Conservation (phyloP, 2,113 vertebrate species). For the Prochilodus magdalenae region DNA sequence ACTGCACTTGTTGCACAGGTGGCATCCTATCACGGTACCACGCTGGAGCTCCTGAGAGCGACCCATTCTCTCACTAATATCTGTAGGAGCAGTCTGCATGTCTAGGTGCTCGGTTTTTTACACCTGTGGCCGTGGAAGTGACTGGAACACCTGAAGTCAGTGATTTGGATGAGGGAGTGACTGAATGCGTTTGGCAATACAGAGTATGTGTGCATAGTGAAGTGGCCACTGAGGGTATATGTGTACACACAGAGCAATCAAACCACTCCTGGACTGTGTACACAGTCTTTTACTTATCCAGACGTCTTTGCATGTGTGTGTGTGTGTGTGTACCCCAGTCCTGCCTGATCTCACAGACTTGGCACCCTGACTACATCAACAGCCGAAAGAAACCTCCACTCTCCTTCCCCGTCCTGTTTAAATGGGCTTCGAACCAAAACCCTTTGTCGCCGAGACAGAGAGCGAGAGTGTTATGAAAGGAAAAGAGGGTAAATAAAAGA, state of each 20-base stretch:
- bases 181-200: too few species aligned
- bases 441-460: conserved; percentile 34
- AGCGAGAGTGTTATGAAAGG: conserved; percentile 10
- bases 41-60: too few species aligned
- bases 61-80: too few species aligned
- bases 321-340: conserved; percentile 13
- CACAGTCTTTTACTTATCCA: background rate
- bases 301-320: background rate
- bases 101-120: too few species aligned
- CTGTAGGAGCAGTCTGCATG: too few species aligned
- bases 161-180: too few species aligned
- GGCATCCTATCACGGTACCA: too few species aligned
- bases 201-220: too few species aligned
- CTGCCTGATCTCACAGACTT: conserved; percentile 19
- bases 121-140: too few species aligned
- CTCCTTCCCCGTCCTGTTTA: conserved; percentile 38
- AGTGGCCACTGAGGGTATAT: background rate
- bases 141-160: too few species aligned
- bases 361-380: conserved; percentile 44
- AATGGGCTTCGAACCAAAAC: conserved; percentile 46
- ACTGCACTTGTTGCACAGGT: too few species aligned
- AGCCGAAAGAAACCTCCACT: conserved; percentile 28
- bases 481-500: conserved; percentile 24
- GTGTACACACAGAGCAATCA: background rate
- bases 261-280: background rate